A percentile compares a stretch with the other conserved stretches of the same genome.
Evolutionary conservation across 2,888 invertebrate genomes (phyloP).

Genomic region (Trissolcus brochymenae): DNA sequence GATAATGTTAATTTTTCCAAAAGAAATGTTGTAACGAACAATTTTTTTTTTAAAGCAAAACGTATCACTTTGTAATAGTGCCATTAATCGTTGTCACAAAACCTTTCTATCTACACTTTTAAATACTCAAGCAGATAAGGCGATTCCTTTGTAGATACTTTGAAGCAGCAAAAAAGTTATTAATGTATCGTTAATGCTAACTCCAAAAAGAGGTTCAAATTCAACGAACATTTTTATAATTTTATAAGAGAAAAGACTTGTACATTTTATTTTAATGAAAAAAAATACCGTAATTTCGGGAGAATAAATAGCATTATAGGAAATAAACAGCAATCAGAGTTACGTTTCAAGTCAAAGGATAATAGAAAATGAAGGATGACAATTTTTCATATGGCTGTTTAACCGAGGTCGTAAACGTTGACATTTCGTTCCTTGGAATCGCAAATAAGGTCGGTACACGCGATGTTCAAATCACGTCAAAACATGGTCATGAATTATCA

Average conservation of each 20-base stretch:
- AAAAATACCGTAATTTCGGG: no score
- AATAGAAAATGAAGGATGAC: slow-evolving; percentile 18
- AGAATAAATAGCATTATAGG: not conserved
- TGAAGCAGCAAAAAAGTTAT: slow-evolving; percentile 25
- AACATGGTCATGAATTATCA: slow-evolving; percentile 29
- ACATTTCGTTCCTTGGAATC: slow-evolving; percentile 31
- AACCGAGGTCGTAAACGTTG: slow-evolving; percentile 31
- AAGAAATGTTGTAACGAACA: no score
- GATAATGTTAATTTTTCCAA: no score
- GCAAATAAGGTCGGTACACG: slow-evolving; percentile 40
- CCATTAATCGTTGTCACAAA: slow-evolving; percentile 28
- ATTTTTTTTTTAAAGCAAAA: no score
- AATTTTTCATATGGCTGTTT: slow-evolving; percentile 16
- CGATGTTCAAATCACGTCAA: slow-evolving; percentile 22
- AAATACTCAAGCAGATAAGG: slow-evolving; percentile 29
- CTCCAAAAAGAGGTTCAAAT: slow-evolving; percentile 3
- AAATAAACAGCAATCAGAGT: slow-evolving; percentile 1
- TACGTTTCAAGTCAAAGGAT: not conserved
- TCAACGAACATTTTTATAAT: no score
- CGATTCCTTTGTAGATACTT: slow-evolving; percentile 23
- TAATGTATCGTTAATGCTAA: slow-evolving; percentile 22
- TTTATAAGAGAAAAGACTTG: no score
- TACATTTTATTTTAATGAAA: no score
- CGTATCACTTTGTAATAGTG: no score
- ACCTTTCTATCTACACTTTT: slow-evolving; percentile 22